These are phyloP conservation scores for Anagrus nilaparvatae DNA, from an alignment of 1,140 invertebrate genomes.

Conservation along the genomic window DNA sequence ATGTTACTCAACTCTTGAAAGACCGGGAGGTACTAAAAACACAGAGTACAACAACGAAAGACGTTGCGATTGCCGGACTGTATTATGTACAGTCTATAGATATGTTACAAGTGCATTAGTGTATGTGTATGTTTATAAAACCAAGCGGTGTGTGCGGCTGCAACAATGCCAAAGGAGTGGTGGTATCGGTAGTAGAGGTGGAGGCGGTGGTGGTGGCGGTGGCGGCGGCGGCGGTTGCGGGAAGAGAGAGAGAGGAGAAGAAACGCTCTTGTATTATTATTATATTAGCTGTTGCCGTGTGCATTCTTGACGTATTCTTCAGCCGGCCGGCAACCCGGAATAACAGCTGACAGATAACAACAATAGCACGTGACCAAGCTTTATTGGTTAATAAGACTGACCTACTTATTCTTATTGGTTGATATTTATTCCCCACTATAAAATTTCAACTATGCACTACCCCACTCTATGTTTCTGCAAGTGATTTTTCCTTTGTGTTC, in stretches of 20 bases:
- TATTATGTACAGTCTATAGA: too few species aligned
- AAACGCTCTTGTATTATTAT: constrained; percentile 12
- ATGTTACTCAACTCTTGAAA: too few species aligned
- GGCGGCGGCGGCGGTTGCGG: constrained; percentile 18
- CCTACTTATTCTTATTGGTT: constrained; percentile 36
- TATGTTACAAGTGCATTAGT: too few species aligned
- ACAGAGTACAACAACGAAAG: too few species aligned
- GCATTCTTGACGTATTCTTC: constrained; percentile 24
- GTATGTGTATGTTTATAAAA: background rate
- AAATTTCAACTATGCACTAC: too few species aligned
- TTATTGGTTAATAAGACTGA: constrained; percentile 30
- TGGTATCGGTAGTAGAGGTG: constrained; percentile 15
- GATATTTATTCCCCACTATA: constrained; percentile 8
- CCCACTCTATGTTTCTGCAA: too few species aligned
- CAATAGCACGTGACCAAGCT: constrained; percentile 46
- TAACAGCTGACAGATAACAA: constrained; percentile 53
- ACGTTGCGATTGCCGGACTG: too few species aligned
- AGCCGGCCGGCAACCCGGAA: constrained; percentile 32
- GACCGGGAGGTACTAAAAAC: too few species aligned
- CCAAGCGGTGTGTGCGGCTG: background rate
- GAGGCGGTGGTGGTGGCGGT: constrained; percentile 15
- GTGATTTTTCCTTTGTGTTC: too few species aligned
- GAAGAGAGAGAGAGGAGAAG: constrained; percentile 5
- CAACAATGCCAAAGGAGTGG: constrained; percentile 16
- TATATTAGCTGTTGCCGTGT: constrained; percentile 2